Conservation (phyloP, 2,113 vertebrate genomes). For the Nothobranchius kuhntae region DNA sequence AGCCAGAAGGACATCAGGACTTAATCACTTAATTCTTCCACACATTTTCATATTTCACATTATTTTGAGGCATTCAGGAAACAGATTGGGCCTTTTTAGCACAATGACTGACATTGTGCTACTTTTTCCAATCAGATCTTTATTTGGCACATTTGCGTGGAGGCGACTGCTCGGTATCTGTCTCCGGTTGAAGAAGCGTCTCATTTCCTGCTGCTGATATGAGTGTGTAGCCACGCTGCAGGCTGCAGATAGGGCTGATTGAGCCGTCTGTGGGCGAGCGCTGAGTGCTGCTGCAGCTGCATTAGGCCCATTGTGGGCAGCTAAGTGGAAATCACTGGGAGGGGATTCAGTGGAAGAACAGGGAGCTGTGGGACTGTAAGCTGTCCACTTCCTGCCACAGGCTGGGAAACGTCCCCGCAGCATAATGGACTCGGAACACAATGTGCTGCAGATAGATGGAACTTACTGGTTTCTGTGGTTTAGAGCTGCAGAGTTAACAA, state of each 20-base stretch:
- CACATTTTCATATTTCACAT: slow-evolving; percentile 27
- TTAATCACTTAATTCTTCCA: not conserved
- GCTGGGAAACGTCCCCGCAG: slow-evolving; percentile 1
- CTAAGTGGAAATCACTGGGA: slow-evolving; percentile 54
- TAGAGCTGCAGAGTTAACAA: slow-evolving; percentile 29
- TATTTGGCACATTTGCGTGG: not conserved
- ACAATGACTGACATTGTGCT: slow-evolving; percentile 35
- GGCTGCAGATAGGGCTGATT: slow-evolving; percentile 51
- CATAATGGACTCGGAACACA: slow-evolving; percentile 45
- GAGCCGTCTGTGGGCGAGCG: slow-evolving; percentile 51
- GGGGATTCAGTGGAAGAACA: slow-evolving; percentile 51
- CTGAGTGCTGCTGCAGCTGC: slow-evolving; percentile 41
- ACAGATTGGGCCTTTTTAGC: slow-evolving; percentile 20
- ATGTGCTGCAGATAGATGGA: slow-evolving; percentile 19
- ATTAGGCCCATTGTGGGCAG: slow-evolving; percentile 64
- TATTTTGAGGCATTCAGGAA: slow-evolving; percentile 36
- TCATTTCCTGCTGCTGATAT: slow-evolving; percentile 66
- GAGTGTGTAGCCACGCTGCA: slow-evolving; percentile 25
- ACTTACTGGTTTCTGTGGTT: slow-evolving; percentile 16
- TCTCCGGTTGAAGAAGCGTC: slow-evolving; percentile 27
- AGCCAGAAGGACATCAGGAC: not conserved
- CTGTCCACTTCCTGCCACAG: slow-evolving; percentile 31
- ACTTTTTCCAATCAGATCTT: slow-evolving; percentile 22
- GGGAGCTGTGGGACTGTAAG: slow-evolving; percentile 16
- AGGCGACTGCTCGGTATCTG: slow-evolving; percentile 2